phyloP scores from a whole-genome alignment of 2,797 vertebrate species.

The Uromys caudimaculatus region DNA sequence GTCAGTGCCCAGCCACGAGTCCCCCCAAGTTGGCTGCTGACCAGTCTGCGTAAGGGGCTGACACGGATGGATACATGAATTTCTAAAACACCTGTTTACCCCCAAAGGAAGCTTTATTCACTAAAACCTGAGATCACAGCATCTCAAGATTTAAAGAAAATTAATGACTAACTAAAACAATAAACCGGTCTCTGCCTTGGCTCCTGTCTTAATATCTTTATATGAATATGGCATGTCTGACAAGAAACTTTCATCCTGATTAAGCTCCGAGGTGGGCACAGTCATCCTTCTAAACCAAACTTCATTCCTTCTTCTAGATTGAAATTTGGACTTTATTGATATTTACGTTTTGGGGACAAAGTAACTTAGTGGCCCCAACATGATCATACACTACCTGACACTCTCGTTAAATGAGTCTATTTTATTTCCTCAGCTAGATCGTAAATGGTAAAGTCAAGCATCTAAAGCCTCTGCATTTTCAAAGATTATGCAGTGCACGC shows the following conservation, averaged over 20 bases:
- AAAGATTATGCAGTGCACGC: background rate
- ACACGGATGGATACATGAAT: background rate
- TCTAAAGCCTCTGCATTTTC: background rate
- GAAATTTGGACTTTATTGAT: background rate
- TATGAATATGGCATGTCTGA: background rate
- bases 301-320: background rate
- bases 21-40: background rate
- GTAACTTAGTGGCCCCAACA: background rate
- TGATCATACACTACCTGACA: background rate
- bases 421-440: background rate
- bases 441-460: background rate
- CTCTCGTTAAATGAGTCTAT: background rate
- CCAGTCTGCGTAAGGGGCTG: background rate
- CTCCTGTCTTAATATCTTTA: background rate
- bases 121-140: background rate
- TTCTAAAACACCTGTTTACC: background rate
- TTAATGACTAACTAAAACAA: background rate
- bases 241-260: background rate
- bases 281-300: background rate
- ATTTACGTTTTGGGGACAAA: background rate
- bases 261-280: background rate
- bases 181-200: background rate
- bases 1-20: too few species aligned
- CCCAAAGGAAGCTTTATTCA: background rate
- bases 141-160: background rate